Evolutionary conservation across 2,113 vertebrate species (phyloP).

Genomic region (Thalassarche chlororhynchos): DNA sequence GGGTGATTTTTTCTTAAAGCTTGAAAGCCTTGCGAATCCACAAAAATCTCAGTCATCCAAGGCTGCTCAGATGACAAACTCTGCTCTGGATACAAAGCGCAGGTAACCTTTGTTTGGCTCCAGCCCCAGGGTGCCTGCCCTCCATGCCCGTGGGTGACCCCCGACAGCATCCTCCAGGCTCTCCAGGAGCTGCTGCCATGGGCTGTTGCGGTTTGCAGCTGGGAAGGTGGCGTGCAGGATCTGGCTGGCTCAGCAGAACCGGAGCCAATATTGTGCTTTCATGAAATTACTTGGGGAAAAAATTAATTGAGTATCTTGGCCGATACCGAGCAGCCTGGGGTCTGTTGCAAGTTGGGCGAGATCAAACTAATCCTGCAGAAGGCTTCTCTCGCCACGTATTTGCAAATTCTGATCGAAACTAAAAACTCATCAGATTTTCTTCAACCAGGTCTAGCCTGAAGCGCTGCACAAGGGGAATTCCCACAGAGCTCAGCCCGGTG

Average conservation of each 20-base stretch:
- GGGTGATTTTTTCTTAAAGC: not conserved
- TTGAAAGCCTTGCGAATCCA: not conserved
- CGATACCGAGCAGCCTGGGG: not conserved
- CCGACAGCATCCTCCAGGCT: not conserved
- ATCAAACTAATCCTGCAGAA: not conserved
- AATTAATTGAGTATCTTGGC: not conserved
- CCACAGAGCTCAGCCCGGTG: not conserved
- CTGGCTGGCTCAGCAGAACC: conserved; percentile 20
- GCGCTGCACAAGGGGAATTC: not conserved
- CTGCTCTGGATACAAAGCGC: not conserved
- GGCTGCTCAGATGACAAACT: not conserved
- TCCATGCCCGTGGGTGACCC: not conserved
- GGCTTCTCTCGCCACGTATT: not conserved
- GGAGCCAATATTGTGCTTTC: conserved; percentile 24
- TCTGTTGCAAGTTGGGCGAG: not conserved
- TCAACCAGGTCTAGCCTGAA: not conserved
- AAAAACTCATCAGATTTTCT: not conserved
- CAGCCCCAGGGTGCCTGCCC: not conserved
- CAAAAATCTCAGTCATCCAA: not conserved
- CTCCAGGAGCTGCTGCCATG: not conserved
- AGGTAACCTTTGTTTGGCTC: not conserved
- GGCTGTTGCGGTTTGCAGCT: not conserved
- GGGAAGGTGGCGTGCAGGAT: not conserved
- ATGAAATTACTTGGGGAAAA: not conserved
- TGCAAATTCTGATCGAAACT: not conserved